A percentile compares a stretch with the other conserved stretches of the same genome.
Evolutionary conservation across 2,113 vertebrate genomes (phyloP).

Genomic region (Marmota monax): DNA sequence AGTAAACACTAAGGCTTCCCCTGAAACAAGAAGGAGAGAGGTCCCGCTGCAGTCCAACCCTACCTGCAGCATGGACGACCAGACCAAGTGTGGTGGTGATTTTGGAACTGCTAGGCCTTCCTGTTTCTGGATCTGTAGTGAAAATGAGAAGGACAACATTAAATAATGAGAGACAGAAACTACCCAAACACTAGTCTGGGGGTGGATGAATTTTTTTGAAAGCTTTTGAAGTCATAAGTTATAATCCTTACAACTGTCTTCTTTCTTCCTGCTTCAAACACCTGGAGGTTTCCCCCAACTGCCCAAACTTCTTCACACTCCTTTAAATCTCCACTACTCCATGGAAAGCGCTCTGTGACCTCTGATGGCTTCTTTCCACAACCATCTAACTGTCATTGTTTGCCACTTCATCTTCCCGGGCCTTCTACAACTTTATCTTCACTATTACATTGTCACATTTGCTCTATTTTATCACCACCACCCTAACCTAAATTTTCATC

Average conservation of each 20-base stretch:
- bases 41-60: background rate
- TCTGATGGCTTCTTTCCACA: background rate
- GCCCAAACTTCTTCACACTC: background rate
- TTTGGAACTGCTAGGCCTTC: slow-evolving; percentile 94
- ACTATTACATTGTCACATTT: background rate
- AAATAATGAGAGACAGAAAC: slow-evolving; percentile 60
- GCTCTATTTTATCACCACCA: background rate
- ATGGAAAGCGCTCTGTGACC: background rate
- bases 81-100: slow-evolving; percentile 98
- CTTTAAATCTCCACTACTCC: background rate
- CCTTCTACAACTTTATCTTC: background rate
- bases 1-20: background rate
- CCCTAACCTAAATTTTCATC: background rate
- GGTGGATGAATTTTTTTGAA: slow-evolving; percentile 33
- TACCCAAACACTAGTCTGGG: background rate
- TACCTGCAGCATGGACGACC: slow-evolving; percentile 98
- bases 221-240: background rate
- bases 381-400: background rate
- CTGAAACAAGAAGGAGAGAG: background rate
- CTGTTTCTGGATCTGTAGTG: slow-evolving; percentile 94
- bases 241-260: background rate
- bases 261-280: slow-evolving; percentile 29
- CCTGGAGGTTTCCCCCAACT: background rate
- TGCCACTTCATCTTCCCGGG: background rate
- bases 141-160: slow-evolving; percentile 63